Evolutionary conservation across 2,888 invertebrate species (phyloP).

Genomic region (Lamproptera curius): DNA sequence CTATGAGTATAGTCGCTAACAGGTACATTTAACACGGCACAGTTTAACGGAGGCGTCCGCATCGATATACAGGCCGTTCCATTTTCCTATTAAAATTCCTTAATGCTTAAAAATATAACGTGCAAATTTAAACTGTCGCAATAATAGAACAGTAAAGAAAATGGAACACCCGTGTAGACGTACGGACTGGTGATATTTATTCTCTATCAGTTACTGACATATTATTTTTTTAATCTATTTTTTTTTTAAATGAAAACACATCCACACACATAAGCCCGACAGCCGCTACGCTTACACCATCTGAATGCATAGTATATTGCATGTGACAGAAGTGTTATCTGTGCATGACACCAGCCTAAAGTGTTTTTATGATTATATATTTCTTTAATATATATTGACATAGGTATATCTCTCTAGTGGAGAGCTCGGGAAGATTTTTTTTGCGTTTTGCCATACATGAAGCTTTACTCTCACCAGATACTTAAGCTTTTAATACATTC

Average conservation of each 20-base stretch:
- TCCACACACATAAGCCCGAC: conserved; percentile 6
- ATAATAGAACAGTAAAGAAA: neutral
- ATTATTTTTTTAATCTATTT: too few relatives aligned
- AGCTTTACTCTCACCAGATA: conserved; percentile 66
- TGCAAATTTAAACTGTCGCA: neutral
- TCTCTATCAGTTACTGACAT: too few relatives aligned
- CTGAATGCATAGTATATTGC: conserved; percentile 37
- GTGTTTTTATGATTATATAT: conserved; percentile 37
- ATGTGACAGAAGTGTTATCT: conserved; percentile 64
- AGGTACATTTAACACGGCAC: conserved; percentile 49
- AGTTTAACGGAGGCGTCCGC: conserved; percentile 27
- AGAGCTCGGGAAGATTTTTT: conserved; percentile 73
- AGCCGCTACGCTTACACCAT: conserved; percentile 12
- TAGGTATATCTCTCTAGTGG: conserved; percentile 67
- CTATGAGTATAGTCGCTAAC: conserved; percentile 56
- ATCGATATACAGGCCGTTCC: conserved; percentile 36
- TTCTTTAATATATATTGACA: conserved; percentile 39
- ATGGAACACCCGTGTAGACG: conserved; percentile 21
- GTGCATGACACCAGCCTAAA: conserved; percentile 61
- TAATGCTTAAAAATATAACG: neutral
- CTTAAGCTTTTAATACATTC: neutral
- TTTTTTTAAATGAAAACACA: too few relatives aligned
- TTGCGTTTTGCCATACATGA: conserved; percentile 40
- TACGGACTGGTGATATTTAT: conserved; percentile 20
- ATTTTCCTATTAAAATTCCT: conserved; percentile 6